Conservation (phyloP, 2,797 vertebrate species). For the Lagocephalus sceleratus region DNA sequence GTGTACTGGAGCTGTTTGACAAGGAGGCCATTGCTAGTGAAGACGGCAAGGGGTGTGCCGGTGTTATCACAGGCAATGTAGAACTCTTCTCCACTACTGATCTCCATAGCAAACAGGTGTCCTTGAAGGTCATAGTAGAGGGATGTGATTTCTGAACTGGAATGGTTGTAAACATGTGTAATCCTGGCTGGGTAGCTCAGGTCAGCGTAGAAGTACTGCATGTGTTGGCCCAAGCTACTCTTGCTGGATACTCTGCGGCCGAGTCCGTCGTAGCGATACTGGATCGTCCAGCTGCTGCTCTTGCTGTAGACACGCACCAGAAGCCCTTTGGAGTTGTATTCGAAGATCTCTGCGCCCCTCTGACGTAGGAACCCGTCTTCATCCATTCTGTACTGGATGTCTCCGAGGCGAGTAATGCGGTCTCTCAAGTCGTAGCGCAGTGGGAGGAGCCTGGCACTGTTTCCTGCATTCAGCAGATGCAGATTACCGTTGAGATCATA, state of each 20-base stretch:
- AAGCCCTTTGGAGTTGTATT: conserved; percentile 96
- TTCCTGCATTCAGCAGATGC: conserved; percentile 91
- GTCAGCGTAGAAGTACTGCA: conserved; percentile 98
- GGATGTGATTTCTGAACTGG: conserved; percentile 95
- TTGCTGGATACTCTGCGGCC: conserved; percentile 92
- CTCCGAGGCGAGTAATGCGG: conserved; percentile 93
- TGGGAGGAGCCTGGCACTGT: conserved; percentile 85
- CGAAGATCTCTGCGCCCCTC: conserved; percentile 92
- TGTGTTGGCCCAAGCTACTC: conserved; percentile 89
- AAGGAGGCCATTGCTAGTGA: conserved; percentile 94
- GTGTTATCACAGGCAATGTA: conserved; percentile 98
- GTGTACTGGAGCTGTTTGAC: conserved; percentile 99
- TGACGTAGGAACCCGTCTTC: conserved; percentile 96
- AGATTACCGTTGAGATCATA: conserved; percentile 98
- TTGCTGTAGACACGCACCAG: conserved; percentile 96
- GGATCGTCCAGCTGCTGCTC: conserved; percentile 91
- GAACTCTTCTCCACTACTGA: conserved; percentile 96
- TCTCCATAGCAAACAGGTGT: conserved; percentile 98
- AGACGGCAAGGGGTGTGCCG: conserved; percentile 91
- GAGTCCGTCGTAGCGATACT: conserved; percentile 94
- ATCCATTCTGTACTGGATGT: conserved; percentile 93
- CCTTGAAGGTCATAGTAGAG: conserved; percentile 98
- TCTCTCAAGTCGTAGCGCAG: conserved; percentile 94
- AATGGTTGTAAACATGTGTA: conserved; percentile 98
- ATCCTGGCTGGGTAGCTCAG: conserved; percentile 92